Percentiles rank a stretch among this genome's conserved stretches.
These are phyloP conservation scores for Baronia brevicornis DNA, from an alignment of 2,888 invertebrate species.

Conservation along the genomic window DNA sequence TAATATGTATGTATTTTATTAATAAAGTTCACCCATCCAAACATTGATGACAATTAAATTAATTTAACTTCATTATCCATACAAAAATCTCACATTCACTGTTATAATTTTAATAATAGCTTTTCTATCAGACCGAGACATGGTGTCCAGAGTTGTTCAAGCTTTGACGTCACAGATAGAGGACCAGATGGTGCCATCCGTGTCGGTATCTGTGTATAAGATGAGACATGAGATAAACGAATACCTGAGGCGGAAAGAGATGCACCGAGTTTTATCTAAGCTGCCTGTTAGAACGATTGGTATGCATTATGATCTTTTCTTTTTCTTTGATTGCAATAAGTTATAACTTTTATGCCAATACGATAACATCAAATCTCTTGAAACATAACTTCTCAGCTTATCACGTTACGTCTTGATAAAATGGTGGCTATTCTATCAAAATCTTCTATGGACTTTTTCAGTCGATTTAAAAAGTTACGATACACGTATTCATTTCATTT, in stretches of 20 bases:
- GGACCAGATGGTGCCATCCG: slow-evolving; percentile 50
- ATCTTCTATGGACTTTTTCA: too few relatives aligned
- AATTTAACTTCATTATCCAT: slow-evolving; percentile 1
- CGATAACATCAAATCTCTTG: too few relatives aligned
- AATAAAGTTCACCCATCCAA: too few relatives aligned
- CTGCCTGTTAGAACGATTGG: slow-evolving; percentile 67
- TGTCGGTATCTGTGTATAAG: slow-evolving; percentile 70
- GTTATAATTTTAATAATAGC: slow-evolving; percentile 5
- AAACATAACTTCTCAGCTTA: too few relatives aligned
- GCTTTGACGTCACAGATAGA: slow-evolving; percentile 73
- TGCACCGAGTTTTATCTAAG: slow-evolving; percentile 57
- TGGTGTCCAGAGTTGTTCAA: slow-evolving; percentile 78
- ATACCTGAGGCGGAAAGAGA: slow-evolving; percentile 55
- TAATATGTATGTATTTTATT: too few relatives aligned
- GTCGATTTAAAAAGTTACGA: too few relatives aligned
- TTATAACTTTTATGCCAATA: too few relatives aligned
- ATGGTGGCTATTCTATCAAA: too few relatives aligned
- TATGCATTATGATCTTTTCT: slow-evolving; percentile 21
- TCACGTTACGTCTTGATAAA: too few relatives aligned
- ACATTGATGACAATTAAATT: slow-evolving; percentile 1
- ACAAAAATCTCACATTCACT: not conserved
- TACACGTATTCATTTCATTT: too few relatives aligned
- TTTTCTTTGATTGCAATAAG: not conserved
- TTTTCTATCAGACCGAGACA: slow-evolving; percentile 71
- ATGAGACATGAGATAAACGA: slow-evolving; percentile 68